Percentiles rank a stretch among this genome's conserved stretches.
phyloP scores from a whole-genome alignment of 1,140 invertebrate genomes.

The Paramacrobiotus metropolitanus region DNA sequence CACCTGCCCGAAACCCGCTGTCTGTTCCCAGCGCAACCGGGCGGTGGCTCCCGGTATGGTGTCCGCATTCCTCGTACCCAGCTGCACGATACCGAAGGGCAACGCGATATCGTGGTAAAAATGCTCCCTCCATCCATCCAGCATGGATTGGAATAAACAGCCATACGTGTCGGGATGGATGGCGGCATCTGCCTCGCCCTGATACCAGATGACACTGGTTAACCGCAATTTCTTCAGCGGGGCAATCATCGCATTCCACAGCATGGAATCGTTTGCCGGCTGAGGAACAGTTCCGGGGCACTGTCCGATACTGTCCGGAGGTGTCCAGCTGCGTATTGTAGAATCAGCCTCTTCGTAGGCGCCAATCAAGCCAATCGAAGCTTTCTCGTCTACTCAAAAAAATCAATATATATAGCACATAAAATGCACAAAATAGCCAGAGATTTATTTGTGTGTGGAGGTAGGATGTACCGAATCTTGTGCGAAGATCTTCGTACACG shows the following conservation, averaged over 20 bases:
- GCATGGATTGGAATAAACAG: not conserved
- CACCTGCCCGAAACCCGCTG: not conserved
- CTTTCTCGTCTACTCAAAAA: too few relatives aligned
- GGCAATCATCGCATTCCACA: not conserved
- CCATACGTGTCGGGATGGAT: not conserved
- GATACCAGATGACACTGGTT: not conserved
- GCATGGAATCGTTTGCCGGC: not conserved
- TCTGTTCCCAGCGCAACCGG: not conserved
- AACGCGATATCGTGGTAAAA: not conserved
- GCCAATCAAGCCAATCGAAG: not conserved
- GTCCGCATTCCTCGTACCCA: not conserved
- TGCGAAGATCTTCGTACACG: not conserved
- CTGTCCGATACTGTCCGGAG: not conserved
- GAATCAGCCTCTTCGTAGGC: not conserved
- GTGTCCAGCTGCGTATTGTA: not conserved
- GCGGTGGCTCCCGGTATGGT: not conserved
- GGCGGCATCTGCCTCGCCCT: not conserved
- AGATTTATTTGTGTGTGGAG: too few relatives aligned
- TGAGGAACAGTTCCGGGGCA: not conserved
- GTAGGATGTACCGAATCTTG: too few relatives aligned
- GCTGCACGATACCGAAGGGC: not conserved
- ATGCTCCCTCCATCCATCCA: not conserved
- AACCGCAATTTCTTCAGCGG: not conserved
- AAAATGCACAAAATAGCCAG: too few relatives aligned
- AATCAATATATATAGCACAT: too few relatives aligned